Conservation (phyloP, 2,888 invertebrate species). For the Caenorhabditis imperialis region DNA sequence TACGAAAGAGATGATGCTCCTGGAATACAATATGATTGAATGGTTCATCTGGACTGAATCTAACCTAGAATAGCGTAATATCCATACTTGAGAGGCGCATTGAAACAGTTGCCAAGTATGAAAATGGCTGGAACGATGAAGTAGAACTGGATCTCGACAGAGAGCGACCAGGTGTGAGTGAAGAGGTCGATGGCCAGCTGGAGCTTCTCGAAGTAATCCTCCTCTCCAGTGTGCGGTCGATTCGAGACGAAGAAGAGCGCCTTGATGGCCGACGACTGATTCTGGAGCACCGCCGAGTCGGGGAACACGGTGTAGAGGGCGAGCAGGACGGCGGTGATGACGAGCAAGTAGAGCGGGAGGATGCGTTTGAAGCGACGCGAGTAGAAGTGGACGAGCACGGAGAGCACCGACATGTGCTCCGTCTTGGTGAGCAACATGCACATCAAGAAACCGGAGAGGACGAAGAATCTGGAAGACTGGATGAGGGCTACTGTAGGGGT, state of each 20-base stretch:
- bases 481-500: too few species aligned
- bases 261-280: constrained; percentile 18
- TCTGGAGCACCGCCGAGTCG: constrained; percentile 2
- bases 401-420: constrained; percentile 1
- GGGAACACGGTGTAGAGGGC: constrained; percentile 19
- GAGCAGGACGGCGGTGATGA: constrained; percentile 6
- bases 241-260: constrained; percentile 42
- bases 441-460: constrained; percentile 34
- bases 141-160: too few species aligned
- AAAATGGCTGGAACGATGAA: too few species aligned
- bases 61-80: constrained; percentile 22
- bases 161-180: too few species aligned
- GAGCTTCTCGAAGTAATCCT: too few species aligned
- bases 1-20: neutral
- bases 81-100: neutral
- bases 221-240: constrained; percentile 12
- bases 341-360: constrained; percentile 32
- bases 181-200: too few species aligned
- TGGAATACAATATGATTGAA: neutral
- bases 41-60: neutral
- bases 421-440: constrained; percentile 23
- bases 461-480: constrained; percentile 31
- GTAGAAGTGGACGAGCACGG: constrained; percentile 16
- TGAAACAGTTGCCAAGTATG: constrained; percentile 57
- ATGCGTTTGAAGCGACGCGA: constrained; percentile 40